Conservation (phyloP, 2,797 vertebrate species). For the Setipinna tenuifilis region DNA sequence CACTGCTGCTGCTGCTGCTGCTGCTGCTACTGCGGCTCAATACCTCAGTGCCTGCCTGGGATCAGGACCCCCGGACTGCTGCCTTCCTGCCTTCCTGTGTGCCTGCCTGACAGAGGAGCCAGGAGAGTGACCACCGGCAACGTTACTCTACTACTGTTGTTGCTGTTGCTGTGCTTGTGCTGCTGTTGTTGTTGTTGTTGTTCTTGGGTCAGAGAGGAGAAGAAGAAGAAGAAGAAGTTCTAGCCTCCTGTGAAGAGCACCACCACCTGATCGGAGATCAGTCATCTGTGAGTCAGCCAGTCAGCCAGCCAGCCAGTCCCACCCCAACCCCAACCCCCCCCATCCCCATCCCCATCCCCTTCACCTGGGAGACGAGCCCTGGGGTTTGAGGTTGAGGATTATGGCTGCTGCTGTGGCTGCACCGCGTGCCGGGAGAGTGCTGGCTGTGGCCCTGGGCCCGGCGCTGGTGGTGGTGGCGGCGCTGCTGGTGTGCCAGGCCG, state of each 20-base stretch:
- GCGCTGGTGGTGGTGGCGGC: conserved; percentile 57
- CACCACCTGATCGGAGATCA: conserved; percentile 50
- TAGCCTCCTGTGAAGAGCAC: not conserved
- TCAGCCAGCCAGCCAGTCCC: too few species aligned
- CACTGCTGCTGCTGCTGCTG: conserved; percentile 56
- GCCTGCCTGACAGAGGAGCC: conserved; percentile 54
- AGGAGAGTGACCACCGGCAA: not conserved
- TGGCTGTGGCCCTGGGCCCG: conserved; percentile 20
- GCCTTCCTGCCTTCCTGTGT: conserved; percentile 33
- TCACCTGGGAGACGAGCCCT: too few species aligned
- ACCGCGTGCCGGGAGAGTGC: conserved; percentile 41
- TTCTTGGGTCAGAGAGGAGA: too few species aligned
- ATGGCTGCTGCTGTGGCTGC: conserved; percentile 57
- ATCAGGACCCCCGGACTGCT: conserved; percentile 50
- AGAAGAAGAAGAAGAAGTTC: not conserved
- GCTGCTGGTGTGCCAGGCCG: conserved; percentile 60
- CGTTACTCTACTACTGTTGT: conserved; percentile 21
- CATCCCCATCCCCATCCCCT: too few species aligned
- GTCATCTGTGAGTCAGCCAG: conserved; percentile 18
- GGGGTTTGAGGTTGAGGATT: not conserved
- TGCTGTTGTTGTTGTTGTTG: conserved; percentile 34
- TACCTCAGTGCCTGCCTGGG: conserved; percentile 69
- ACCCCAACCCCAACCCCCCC: not conserved
- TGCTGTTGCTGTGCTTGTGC: conserved; percentile 27
- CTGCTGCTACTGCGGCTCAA: conserved; percentile 73